Evolutionary conservation across 2,888 invertebrate species (phyloP), one percentile per base, ranked within the genome.

Genomic region (Drymonia ruficornis): DNA sequence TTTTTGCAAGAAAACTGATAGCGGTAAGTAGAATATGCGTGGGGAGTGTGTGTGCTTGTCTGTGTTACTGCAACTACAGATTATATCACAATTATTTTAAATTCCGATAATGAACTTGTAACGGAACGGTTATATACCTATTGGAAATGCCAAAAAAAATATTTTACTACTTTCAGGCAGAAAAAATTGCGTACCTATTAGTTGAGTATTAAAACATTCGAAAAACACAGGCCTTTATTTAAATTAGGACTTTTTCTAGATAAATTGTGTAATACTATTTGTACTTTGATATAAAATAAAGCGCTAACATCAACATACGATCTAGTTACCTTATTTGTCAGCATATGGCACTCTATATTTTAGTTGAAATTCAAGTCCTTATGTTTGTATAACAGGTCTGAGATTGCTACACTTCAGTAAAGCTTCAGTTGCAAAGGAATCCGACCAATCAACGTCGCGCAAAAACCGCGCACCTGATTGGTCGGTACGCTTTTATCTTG

Each of bases 1-100:
- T 60, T 67, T 80, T 84, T 78, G 73, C 70, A 73, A 76, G 68
- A 74, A 77, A 78, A 76, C 67, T 76, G 75, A 76, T 79, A 77
- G 72, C 34, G 71, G 63, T 80, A 74, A 72, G 74, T 74, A 67
- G 61, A 57, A 36, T 71, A 62, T 72, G 57, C 59, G 67, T 67
- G 62, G 58, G 48, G 59, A 49, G 60, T 60, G 63, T 53, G 55
- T 64, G 63, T 68, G 61, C 67, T 53, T 59, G 40, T 56, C 50
- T 51, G 55, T 52, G 47, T 46, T 49, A 46, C 55, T 50, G n/a
- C 40, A 29, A 53, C 49, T 44, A 47, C 34, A 49, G 18, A 50
- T 50, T 50, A 34, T 47, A 45, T 56, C 53, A 36, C 49, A 43
- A 56, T 52, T n/a, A n/a, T n/a, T 46, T 16, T 9, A 40, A 40